These are phyloP conservation scores for Pseudopipra pipra DNA, from an alignment of 2,113 vertebrate species.

Conservation along the genomic window DNA sequence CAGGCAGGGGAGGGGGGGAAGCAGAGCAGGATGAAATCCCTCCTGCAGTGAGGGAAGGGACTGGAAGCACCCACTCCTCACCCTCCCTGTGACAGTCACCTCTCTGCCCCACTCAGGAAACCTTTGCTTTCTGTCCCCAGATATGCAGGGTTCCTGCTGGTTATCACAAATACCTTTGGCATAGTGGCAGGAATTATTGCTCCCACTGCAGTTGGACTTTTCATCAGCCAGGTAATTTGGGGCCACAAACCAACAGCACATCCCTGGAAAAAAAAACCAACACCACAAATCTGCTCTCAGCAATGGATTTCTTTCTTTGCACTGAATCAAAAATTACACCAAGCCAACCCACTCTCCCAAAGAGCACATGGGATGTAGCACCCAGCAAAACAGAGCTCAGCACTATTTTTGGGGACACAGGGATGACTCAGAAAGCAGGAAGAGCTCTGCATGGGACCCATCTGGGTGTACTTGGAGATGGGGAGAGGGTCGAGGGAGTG, in stretches of 20 bases:
- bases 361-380: background rate
- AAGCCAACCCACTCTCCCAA: background rate
- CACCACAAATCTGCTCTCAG: background rate
- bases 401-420: background rate
- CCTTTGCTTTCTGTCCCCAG: background rate
- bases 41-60: background rate
- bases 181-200: conserved; percentile 73
- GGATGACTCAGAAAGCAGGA: background rate
- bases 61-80: background rate
- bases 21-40: too few relatives aligned
- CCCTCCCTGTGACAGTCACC: background rate
- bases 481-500: background rate
- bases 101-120: background rate
- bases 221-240: conserved; percentile 64
- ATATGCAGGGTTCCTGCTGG: conserved; percentile 75
- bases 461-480: background rate
- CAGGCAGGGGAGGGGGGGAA: too few relatives aligned
- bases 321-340: background rate
- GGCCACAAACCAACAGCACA: background rate
- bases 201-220: conserved; percentile 69
- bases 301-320: background rate
- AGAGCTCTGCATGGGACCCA: background rate
- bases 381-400: background rate
- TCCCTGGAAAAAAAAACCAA: background rate
- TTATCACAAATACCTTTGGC: conserved; percentile 80